Evolutionary conservation across 2,888 invertebrate genomes (phyloP), one percentile per base, ranked within the genome.

Genomic region (Trichogramma evanescens): DNA sequence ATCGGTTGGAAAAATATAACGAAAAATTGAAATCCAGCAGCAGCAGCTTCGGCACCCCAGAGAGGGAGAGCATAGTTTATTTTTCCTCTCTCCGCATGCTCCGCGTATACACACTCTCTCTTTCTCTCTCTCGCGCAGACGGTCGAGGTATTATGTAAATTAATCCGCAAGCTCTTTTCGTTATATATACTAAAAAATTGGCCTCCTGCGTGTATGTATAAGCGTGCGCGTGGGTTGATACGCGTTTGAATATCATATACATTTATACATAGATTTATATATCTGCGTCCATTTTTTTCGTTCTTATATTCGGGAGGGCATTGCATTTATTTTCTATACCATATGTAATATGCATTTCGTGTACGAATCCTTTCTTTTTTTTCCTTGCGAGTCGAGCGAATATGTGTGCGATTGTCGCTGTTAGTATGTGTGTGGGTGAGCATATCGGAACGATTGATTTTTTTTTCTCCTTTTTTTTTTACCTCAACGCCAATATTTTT

Each of bases 311-410:
- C 26, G 26, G 26, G 26, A 26, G 26, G 26, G 49, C 9, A 54
- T 51, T 61, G 53, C 49, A 61, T 61, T 61, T 57, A 61, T 61
- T 61, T 50, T 61, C 54, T 50, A 61, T 61, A 61, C 26, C 26
- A 26, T 26, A 26, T 26, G 26, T 26, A 26, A 26, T 26, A 26
- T 26, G 26, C 26, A 26, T 26, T 26, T 26, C 26, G 26, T 26
- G 26, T 26, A 2, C 26, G 2, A 26, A 26, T 26, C 26, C 26
- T 26, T 26, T 26, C 26, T 26, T 26, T 26, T 26, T 26, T 26
- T 26, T 26, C 26, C 26, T 26, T 26, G 26, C 26, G 26, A 26
- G 3, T 26, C 26, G 26, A 2, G 2, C 26, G 26, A 26, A 26
- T 26, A 2, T 26, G 26, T 26, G 26, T 26, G 26, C 26, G 26